Evolutionary conservation across 2,113 vertebrate species (phyloP).

Genomic region (Alouatta palliata): DNA sequence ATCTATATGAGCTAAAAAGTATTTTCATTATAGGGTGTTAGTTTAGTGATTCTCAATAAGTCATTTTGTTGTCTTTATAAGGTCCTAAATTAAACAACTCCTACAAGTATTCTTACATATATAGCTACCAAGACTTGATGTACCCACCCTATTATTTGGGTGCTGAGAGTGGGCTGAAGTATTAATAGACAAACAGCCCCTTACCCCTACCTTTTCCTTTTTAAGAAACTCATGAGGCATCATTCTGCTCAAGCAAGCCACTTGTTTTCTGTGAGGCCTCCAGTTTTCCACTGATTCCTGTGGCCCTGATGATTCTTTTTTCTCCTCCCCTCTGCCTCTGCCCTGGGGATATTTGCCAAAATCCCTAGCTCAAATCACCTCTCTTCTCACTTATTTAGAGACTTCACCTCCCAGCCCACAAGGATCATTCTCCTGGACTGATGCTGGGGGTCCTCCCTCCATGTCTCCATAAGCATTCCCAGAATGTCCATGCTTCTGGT

Average conservation of each 20-base stretch:
- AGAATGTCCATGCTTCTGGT: neutral
- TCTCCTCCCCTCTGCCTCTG: neutral
- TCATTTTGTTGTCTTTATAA: neutral
- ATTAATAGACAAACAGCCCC: neutral
- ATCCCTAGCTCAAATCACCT: neutral
- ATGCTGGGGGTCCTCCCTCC: accelerated
- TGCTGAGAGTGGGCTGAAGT: neutral
- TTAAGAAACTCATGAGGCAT: neutral
- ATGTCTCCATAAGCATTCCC: neutral
- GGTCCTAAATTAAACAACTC: neutral
- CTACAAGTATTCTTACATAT: neutral
- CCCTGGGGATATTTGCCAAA: neutral
- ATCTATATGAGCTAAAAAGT: neutral
- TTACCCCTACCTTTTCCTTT: neutral
- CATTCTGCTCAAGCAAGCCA: neutral
- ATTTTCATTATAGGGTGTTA: neutral
- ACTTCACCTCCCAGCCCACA: neutral
- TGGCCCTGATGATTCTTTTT: neutral
- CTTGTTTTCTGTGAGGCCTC: neutral
- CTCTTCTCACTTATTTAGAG: neutral
- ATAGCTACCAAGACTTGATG: neutral
- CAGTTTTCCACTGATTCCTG: neutral
- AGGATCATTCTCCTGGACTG: neutral
- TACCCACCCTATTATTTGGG: neutral
- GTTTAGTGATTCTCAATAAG: neutral